These are phyloP conservation scores for Cephus spinipes DNA, from an alignment of 2,888 invertebrate species.

Conservation along the genomic window DNA sequence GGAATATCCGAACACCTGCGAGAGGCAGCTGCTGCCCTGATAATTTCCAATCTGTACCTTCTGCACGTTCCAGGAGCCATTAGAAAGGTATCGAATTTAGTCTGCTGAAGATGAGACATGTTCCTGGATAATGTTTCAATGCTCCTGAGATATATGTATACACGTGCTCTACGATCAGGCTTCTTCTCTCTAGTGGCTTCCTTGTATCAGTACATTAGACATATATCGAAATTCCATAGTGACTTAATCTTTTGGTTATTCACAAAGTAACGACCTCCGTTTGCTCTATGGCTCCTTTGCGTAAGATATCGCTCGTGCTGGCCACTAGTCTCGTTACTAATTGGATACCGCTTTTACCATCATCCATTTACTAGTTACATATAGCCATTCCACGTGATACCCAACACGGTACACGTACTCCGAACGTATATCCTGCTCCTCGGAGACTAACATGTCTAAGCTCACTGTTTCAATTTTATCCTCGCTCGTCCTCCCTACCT, in stretches of 20 bases:
- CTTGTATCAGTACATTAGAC: slow-evolving; percentile 22
- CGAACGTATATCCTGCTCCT: background rate
- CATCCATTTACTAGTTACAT: background rate
- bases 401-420: background rate
- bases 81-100: background rate
- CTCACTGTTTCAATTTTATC: background rate
- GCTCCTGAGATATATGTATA: background rate
- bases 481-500: background rate
- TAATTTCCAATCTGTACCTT: background rate
- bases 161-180: slow-evolving; percentile 9
- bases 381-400: background rate
- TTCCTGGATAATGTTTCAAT: background rate
- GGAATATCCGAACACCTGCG: background rate
- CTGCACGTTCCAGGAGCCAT: background rate
- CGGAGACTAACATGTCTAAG: background rate
- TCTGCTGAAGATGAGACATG: background rate
- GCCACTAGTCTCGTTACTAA: background rate
- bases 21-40: background rate
- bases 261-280: background rate
- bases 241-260: background rate
- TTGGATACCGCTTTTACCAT: slow-evolving; percentile 1
- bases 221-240: slow-evolving; percentile 3
- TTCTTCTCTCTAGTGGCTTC: slow-evolving; percentile 19
- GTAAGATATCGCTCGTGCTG: background rate
- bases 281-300: background rate